Conservation (phyloP, 2,113 vertebrate species). For the Antechinus stuartii region DNA sequence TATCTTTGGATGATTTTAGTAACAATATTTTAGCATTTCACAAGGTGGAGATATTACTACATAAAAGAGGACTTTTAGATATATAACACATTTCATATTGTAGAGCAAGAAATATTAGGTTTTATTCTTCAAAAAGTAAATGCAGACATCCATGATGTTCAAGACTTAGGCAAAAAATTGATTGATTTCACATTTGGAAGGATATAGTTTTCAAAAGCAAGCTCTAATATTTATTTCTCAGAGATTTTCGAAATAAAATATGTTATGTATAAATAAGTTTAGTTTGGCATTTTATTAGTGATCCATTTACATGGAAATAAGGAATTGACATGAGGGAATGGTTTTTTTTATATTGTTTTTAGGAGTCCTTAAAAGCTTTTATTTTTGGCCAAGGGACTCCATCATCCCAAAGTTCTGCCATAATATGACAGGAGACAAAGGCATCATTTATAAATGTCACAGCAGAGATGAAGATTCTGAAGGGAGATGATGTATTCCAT, state of each 20-base stretch:
- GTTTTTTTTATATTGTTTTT: background rate
- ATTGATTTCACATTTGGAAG: background rate
- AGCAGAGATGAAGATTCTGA: background rate
- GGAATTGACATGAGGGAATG: background rate
- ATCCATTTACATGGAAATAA: background rate
- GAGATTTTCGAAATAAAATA: background rate
- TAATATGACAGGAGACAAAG: background rate
- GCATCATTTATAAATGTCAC: background rate
- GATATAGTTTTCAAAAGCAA: background rate
- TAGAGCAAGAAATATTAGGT: background rate
- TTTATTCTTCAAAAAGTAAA: background rate
- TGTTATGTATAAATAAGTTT: background rate
- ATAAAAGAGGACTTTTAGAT: background rate
- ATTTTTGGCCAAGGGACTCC: background rate
- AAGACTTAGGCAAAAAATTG: background rate
- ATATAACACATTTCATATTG: constrained; percentile 10
- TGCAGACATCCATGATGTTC: background rate
- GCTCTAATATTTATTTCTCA: background rate
- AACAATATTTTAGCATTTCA: background rate
- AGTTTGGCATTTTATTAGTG: background rate
- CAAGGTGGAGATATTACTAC: background rate
- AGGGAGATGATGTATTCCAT: background rate
- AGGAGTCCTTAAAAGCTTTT: background rate
- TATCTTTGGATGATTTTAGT: constrained; percentile 4
- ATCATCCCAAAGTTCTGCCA: background rate